Evolutionary conservation across 2,797 vertebrate species (phyloP), one percentile per base, ranked within the genome.

Genomic region (Gobionotothen gibberifrons): DNA sequence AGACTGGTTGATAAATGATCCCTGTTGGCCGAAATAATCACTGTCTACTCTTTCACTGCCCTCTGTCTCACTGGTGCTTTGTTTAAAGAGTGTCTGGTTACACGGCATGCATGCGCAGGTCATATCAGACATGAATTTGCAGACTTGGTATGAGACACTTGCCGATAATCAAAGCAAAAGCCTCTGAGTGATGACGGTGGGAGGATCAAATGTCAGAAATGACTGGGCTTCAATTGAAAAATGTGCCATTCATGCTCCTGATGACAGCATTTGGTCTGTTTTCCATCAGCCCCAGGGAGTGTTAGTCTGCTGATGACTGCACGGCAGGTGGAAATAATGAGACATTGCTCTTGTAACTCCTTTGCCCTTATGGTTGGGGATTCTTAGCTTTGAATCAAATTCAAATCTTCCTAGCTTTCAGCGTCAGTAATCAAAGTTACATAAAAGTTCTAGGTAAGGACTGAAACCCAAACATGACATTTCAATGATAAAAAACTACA

Each of bases 61-160:
- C 67, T 85, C 54, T 39, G 60, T 87, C 83, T 84, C 86, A 51
- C 80, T 60, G 52, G 21, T 63, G 78, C 78, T 87, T 78, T 87
- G 78, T 91, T 85, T 87, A 49, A 77, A 71, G 69, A 77, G 88
- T 84, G 73, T 92, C 83, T 54, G 62, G 82, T 92, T 91, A 82
- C 85, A 9, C 32, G 42, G 72, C 87, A 32, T 63, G 85, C 81
- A 65, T 72, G 83, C 58, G 69, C 67, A 72, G 74, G 76, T 78
- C 76, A 79, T 22, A 61, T 6, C 77, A 77, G 69, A 75, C 53
- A 17, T 8, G 49, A 55, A 81, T 91, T 79, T 75, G 71, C 75
- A 82, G 70, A 76, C 74, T 54, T 39, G 10, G 67, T 64, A 39
- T 53, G 59, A 75, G 36, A 81, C 69, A 19, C 73, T 90, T 62